Evolutionary conservation across 2,797 vertebrate genomes (phyloP), one percentile per base, ranked within the genome.

Genomic region (Helicolenus hilgendorfi): DNA sequence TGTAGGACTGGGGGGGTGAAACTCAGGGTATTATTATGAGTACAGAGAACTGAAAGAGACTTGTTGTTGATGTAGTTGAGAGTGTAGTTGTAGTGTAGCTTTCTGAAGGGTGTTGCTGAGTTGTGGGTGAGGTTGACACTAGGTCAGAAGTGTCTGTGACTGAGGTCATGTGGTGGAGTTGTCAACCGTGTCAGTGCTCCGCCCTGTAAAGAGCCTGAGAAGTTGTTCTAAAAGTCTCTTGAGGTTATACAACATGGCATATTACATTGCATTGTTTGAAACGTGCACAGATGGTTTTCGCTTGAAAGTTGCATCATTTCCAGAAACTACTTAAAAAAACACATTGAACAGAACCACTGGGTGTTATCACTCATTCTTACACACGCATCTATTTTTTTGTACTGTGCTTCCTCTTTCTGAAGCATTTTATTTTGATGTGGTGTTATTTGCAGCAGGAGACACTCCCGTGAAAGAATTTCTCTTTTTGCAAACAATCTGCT

Each of bases 341-440:
- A 20, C 41, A 24, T 9, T 22, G 3, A 63, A n/a, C 26, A 58
- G 65, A 24, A 35, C 2, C 35, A 24, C 4, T 1, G 22, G n/a
- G 53, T 77, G 35, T 24, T 41, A 49, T 77, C 33, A 27, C 15
- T 69, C 41, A 35, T 11, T 63, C 35, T 9, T n/a, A 24, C 18
- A 3, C 35, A 29, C 8, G 9, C 41, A 45, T 45, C 59, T 27
- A 1, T 2, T 7, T 41, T 41, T 15, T 41, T 41, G 26, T 41
- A 41, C 58, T 11, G 2, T 8, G 59, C 90, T 94, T 94, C 94
- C 90, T 83, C 89, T 92, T 93, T 93, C 77, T 87, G 0, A 26
- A 11, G 7, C 7, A 1, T 78, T 84, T 78, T 82, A 80, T 77
- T 84, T 71, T 80, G 11, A 77, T 53, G 4, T 11, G 3, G 4